Conservation (phyloP, 2,888 invertebrate genomes). For the Sphaerophoria rueppellii region DNA sequence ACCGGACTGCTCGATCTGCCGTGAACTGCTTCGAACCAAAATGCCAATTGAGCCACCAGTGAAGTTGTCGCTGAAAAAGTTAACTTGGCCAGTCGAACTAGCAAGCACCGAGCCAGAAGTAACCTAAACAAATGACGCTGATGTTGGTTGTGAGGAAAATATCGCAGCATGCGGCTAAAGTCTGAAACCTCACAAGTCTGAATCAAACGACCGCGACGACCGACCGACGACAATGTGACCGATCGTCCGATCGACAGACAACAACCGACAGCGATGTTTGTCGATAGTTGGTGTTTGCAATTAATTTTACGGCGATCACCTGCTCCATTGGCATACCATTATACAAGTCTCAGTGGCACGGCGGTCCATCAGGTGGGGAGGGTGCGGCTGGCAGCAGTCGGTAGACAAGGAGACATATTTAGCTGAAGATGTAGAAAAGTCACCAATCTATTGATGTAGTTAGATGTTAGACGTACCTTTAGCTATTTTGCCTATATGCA, state of each 20-base stretch:
- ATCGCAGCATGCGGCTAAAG: conserved; percentile 56
- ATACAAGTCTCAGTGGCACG: conserved; percentile 33
- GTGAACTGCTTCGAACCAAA: conserved; percentile 36
- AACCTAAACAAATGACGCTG: conserved; percentile 60
- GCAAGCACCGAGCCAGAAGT: conserved; percentile 35
- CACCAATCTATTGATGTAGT: conserved; percentile 9
- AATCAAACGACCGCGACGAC: conserved; percentile 3
- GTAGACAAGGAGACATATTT: conserved; percentile 57
- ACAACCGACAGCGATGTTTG: conserved; percentile 54
- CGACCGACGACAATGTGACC: conserved; percentile 1
- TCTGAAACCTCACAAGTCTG: conserved; percentile 40
- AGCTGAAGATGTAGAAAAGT: conserved; percentile 61
- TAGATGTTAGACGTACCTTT: neutral
- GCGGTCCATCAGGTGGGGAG: conserved; percentile 27
- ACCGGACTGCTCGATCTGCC: conserved; percentile 36
- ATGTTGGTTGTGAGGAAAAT: conserved; percentile 57
- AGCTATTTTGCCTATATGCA: conserved; percentile 20
- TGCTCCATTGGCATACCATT: conserved; percentile 70
- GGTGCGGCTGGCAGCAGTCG: conserved; percentile 26
- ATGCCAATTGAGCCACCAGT: conserved; percentile 44
- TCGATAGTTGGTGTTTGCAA: conserved; percentile 70
- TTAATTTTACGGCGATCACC: conserved; percentile 74
- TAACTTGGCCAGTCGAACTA: conserved; percentile 36
- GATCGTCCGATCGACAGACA: neutral
- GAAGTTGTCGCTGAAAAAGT: conserved; percentile 1